phyloP scores from a whole-genome alignment of 2,797 vertebrate species.

The Leucoraja ocellata region DNA sequence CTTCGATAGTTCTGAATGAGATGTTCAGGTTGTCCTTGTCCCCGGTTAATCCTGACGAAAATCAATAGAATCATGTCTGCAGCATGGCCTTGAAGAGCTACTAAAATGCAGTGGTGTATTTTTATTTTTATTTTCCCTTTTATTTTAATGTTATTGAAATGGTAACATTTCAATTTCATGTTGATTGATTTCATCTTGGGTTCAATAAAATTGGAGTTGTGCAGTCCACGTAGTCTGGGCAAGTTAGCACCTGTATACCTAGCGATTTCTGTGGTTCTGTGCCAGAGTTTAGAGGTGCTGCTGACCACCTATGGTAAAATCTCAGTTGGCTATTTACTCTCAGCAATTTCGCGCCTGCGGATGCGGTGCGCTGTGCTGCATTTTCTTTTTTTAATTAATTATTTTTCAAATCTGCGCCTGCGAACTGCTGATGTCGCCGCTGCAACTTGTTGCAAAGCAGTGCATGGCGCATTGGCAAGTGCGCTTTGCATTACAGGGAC shows the following conservation, averaged over 20 bases:
- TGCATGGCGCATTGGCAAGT: slow-evolving; percentile 69
- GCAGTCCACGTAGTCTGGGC: neutral
- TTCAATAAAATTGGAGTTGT: slow-evolving; percentile 12
- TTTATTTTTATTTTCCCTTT: neutral
- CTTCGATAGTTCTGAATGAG: neutral
- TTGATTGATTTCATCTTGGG: slow-evolving; percentile 4
- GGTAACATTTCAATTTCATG: neutral
- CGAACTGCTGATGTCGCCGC: slow-evolving; percentile 14
- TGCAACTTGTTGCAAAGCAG: slow-evolving; percentile 57
- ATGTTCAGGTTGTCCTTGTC: slow-evolving; percentile 2
- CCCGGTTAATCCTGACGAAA: neutral
- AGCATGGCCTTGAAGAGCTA: neutral
- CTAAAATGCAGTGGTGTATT: neutral
- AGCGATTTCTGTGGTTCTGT: neutral
- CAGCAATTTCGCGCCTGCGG: slow-evolving; percentile 19
- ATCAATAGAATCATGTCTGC: neutral
- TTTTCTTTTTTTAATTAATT: neutral
- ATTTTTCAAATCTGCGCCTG: slow-evolving; percentile 23
- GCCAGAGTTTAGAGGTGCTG: slow-evolving; percentile 9
- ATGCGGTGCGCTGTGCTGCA: slow-evolving; percentile 20
- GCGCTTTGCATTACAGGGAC: slow-evolving; percentile 98
- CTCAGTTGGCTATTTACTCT: slow-evolving; percentile 26
- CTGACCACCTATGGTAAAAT: slow-evolving; percentile 26
- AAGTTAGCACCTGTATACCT: slow-evolving; percentile 4
- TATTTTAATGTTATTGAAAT: neutral